Base-by-base conservation (phyloP, 1,140 invertebrate species). In the Brachionus calyciflorus region DNA sequence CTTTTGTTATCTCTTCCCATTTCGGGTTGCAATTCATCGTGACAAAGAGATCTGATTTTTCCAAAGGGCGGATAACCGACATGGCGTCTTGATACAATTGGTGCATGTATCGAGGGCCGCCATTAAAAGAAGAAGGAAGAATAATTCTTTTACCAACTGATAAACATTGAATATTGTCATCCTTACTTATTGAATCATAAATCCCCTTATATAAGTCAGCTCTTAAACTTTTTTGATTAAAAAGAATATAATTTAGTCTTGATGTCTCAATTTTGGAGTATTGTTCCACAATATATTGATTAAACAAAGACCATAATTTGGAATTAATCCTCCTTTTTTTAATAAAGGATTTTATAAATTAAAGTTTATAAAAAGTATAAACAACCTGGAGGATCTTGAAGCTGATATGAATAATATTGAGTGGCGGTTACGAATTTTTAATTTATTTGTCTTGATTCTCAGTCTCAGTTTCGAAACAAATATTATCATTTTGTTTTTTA, bases 1-100 rank as follows among this genome's bases (percentile, higher is more conserved):
- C 57, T 26, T 80, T 46, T 60, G 41, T 55, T 10, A 87, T 85
- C 78, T 88, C 84, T 3, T 41, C 49, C 81, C 81, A 82, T 4
- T 76, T 70, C 17, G 82, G 80, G 70, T 83, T 82, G 40, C 79
- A 79, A 2, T 80, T 82, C 55, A 83, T 79, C 10, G 81, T 82
- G 10, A 81, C 65, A 40, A 81, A 81, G 19, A 77, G 14, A 26
- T 79, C 76, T 0, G 80, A 80, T 70, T 77, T 75, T 0, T 80
- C 80, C 30, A 24, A 65, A 14, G 55, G 26, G 2, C 79, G n/a
- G 4, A 80, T 75, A 12, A 78, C 77, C 0, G 78, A 60, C 77
- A 79, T 78, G 2, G 77, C 78, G 40, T 80, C 70, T 41, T 80
- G 60, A 46, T 76, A 80, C 1, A 26, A 14, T 6, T 68, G 44